phyloP scores from a whole-genome alignment of 2,888 invertebrate genomes.

The Melanchra persicariae region DNA sequence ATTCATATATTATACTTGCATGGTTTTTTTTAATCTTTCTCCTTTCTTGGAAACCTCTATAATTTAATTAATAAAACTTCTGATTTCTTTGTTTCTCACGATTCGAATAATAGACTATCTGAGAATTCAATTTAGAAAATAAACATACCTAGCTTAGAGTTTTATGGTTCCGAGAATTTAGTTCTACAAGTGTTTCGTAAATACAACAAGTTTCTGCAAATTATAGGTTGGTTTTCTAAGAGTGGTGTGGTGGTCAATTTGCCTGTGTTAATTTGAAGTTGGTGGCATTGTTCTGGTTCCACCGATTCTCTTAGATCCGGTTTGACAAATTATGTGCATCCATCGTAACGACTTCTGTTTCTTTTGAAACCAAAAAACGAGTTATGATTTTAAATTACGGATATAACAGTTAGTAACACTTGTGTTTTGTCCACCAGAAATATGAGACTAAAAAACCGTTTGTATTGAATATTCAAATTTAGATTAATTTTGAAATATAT shows the following conservation, averaged over 20 bases:
- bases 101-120: constrained; percentile 15
- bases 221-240: constrained; percentile 17
- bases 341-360: too few relatives aligned
- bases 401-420: too few relatives aligned
- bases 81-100: constrained; percentile 9
- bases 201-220: constrained; percentile 12
- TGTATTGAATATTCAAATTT: too few relatives aligned
- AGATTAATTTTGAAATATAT: too few relatives aligned
- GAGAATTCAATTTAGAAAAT: constrained; percentile 31
- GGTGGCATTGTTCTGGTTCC: too few relatives aligned
- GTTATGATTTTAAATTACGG: too few relatives aligned
- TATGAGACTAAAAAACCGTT: too few relatives aligned
- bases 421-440: too few relatives aligned
- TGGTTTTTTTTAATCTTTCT: too few relatives aligned
- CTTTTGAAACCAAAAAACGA: not conserved
- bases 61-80: constrained; percentile 4
- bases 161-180: constrained; percentile 16
- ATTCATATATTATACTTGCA: too few relatives aligned
- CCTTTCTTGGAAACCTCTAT: too few relatives aligned
- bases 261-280: not conserved
- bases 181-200: constrained; percentile 23
- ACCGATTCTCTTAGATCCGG: not conserved
- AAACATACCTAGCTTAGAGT: constrained; percentile 13
- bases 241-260: not conserved
- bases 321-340: not conserved